Evolutionary conservation across 2,888 invertebrate genomes (phyloP).

Genomic region (Drosophila atripex): DNA sequence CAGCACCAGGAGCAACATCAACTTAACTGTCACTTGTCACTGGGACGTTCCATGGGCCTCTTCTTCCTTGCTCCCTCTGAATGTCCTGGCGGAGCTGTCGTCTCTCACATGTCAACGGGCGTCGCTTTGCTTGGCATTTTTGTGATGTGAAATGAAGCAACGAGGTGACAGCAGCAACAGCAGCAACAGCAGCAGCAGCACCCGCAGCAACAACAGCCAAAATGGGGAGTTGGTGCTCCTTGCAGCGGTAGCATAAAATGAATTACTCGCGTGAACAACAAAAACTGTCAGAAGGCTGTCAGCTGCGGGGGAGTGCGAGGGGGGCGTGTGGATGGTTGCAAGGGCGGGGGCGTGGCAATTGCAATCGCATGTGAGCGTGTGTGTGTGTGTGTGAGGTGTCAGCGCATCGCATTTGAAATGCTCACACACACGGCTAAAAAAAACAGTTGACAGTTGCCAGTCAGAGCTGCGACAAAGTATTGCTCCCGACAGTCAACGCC

Average conservation of each 20-base stretch:
- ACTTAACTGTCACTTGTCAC: constrained; percentile 83
- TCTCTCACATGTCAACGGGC: constrained; percentile 83
- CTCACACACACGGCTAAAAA: constrained; percentile 52
- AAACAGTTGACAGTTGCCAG: constrained; percentile 75
- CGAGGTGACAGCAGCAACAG: constrained; percentile 81
- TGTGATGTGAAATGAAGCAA: constrained; percentile 79
- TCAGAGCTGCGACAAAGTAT: constrained; percentile 55
- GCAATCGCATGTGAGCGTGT: constrained; percentile 38
- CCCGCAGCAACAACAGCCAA: constrained; percentile 53
- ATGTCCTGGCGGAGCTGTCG: constrained; percentile 70
- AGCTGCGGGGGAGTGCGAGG: constrained; percentile 60
- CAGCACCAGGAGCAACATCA: constrained; percentile 59
- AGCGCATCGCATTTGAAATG: constrained; percentile 78
- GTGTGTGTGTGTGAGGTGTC: constrained; percentile 70
- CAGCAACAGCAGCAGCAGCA: constrained; percentile 56
- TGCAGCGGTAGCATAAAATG: constrained; percentile 79
- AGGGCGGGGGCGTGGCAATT: constrained; percentile 25
- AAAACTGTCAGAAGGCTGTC: constrained; percentile 83
- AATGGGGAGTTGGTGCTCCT: constrained; percentile 49
- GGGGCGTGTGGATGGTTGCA: constrained; percentile 29
- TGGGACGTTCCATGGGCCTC: constrained; percentile 67
- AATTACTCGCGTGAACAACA: constrained; percentile 83
- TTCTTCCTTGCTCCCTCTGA: constrained; percentile 33
- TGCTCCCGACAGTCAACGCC: constrained; percentile 48
- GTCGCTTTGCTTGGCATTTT: constrained; percentile 80